Conservation (phyloP, 2,888 invertebrate species). For the Mantis religiosa region DNA sequence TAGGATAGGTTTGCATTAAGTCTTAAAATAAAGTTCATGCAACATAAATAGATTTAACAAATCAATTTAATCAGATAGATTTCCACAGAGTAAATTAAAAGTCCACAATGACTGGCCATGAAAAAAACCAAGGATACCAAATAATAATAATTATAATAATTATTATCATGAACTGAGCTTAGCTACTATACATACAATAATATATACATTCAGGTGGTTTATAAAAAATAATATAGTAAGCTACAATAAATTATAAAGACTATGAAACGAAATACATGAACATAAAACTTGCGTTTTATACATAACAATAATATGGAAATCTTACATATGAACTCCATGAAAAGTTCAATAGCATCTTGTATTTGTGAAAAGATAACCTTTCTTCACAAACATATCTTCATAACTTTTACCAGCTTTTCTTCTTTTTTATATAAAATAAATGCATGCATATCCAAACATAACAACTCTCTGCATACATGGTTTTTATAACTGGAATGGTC, state of each 20-base stretch:
- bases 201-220: background rate
- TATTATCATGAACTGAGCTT: background rate
- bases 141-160: background rate
- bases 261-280: slow-evolving; percentile 7
- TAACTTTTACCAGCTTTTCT: background rate
- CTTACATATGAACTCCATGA: background rate
- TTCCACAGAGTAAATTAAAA: background rate
- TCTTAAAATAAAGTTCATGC: background rate
- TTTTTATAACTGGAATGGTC: background rate
- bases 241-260: slow-evolving; percentile 17
- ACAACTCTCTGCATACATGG: background rate
- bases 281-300: background rate
- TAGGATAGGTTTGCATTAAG: no score
- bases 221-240: background rate
- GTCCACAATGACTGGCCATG: background rate
- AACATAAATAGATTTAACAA: background rate
- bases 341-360: background rate
- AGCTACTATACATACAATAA: background rate
- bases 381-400: background rate
- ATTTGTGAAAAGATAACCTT: background rate
- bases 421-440: background rate
- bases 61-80: background rate
- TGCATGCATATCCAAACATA: background rate
- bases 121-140: background rate
- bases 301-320: background rate